Percentiles rank a stretch among this genome's conserved stretches.
Evolutionary conservation across 2,113 vertebrate genomes (phyloP).

Genomic region (Protomyctophum bolini): DNA sequence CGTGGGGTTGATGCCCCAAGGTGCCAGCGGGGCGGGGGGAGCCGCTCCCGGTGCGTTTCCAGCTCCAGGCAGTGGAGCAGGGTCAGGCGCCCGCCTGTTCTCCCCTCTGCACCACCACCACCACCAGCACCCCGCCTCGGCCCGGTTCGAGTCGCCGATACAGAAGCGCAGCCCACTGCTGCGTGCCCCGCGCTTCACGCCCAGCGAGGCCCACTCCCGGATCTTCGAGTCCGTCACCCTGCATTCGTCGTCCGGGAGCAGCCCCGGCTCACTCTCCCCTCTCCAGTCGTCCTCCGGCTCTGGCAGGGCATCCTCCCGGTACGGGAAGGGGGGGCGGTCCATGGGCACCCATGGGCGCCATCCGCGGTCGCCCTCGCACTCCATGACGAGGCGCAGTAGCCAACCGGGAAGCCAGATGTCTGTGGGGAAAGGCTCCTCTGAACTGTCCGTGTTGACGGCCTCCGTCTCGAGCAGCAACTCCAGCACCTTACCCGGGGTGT

Average conservation of each 20-base stretch:
- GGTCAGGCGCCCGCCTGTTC: constrained; percentile 86
- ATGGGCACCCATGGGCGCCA: constrained; percentile 85
- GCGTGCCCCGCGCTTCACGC: constrained; percentile 92
- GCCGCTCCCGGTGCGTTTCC: constrained; percentile 77
- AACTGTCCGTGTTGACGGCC: constrained; percentile 68
- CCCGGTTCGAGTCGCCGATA: constrained; percentile 86
- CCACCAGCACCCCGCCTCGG: constrained; percentile 76
- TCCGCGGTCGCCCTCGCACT: constrained; percentile 92
- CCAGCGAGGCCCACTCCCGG: constrained; percentile 95
- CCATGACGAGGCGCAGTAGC: constrained; percentile 95
- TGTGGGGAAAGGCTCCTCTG: constrained; percentile 73
- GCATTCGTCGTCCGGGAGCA: constrained; percentile 78
- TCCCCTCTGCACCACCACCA: constrained; percentile 81
- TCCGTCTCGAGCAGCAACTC: constrained; percentile 74
- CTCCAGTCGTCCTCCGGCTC: constrained; percentile 79
- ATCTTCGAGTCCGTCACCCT: constrained; percentile 96
- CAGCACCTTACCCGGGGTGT: constrained; percentile 86
- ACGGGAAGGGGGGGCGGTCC: constrained; percentile 82
- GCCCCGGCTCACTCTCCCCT: constrained; percentile 81
- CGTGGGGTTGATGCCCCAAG: constrained; percentile 85
- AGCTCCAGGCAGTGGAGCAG: constrained; percentile 61
- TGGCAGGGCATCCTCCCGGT: constrained; percentile 70
- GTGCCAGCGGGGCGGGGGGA: constrained; percentile 73
- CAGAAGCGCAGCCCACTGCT: constrained; percentile 93
- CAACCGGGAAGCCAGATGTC: constrained; percentile 79